These are phyloP conservation scores for Diarsia mendica DNA, from an alignment of 2,888 invertebrate genomes.

Conservation along the genomic window DNA sequence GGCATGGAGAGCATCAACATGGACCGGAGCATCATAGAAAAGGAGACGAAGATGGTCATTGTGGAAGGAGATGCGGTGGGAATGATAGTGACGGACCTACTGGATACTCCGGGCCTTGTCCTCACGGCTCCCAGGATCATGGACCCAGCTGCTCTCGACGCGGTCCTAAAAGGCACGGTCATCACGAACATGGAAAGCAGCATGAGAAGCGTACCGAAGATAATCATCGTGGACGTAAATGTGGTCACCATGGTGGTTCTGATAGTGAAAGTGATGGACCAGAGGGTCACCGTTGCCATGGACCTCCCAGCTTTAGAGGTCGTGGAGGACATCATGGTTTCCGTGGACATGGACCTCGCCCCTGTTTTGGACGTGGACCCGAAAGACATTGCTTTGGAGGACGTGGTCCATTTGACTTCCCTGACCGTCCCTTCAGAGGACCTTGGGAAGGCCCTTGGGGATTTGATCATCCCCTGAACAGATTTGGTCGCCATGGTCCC, in stretches of 20 bases:
- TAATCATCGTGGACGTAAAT: conserved; percentile 1
- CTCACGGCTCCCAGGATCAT: background rate
- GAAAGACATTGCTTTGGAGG: conserved; percentile 11
- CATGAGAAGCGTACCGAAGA: background rate
- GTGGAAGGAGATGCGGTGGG: background rate
- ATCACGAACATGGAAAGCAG: background rate
- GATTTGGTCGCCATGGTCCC: conserved; percentile 7
- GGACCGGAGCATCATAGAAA: conserved; percentile 21
- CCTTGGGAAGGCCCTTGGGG: conserved; percentile 32
- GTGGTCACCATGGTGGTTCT: conserved; percentile 3
- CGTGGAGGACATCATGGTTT: background rate
- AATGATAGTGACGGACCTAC: conserved; percentile 1
- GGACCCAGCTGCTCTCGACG: conserved; percentile 3
- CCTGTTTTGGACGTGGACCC: background rate
- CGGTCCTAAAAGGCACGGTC: background rate
- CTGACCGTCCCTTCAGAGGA: background rate
- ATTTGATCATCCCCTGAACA: conserved; percentile 3
- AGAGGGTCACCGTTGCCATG: background rate
- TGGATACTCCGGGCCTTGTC: background rate
- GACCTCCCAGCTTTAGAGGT: conserved; percentile 2
- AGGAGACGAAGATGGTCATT: conserved; percentile 7
- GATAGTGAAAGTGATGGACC: conserved; percentile 22
- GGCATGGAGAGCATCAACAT: conserved; percentile 3
- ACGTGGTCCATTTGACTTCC: conserved; percentile 16
- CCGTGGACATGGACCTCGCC: conserved; percentile 2